Evolutionary conservation across 30 jellyfish, hydroid and myxozoan species (phyloP).

Genomic region (Pseudorhiza aurosa): DNA sequence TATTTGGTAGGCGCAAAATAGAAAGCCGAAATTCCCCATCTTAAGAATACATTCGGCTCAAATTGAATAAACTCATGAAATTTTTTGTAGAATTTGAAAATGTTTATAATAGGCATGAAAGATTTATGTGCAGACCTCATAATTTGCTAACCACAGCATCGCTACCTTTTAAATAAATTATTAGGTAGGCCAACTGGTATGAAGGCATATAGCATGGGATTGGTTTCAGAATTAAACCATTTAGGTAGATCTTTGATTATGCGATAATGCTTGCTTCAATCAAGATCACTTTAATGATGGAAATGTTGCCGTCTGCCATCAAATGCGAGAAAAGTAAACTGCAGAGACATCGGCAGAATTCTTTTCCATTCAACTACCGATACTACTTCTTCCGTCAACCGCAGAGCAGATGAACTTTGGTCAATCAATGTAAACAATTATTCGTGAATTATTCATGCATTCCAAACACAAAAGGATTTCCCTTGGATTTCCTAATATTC

Average conservation of each 20-base stretch:
- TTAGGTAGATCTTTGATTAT: too few relatives aligned
- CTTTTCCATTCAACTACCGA: too few relatives aligned
- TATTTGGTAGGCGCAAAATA: too few relatives aligned
- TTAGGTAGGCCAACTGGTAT: slow-evolving; percentile 2
- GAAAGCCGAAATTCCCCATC: too few relatives aligned
- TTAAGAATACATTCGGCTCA: background rate
- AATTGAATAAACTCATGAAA: slow-evolving; percentile 10
- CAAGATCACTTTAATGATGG: too few relatives aligned
- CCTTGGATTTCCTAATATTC: too few relatives aligned
- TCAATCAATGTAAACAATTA: background rate
- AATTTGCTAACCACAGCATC: slow-evolving; percentile 39
- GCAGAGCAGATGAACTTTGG: background rate
- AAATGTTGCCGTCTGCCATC: too few relatives aligned
- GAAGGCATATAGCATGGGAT: background rate
- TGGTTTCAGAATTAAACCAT: background rate
- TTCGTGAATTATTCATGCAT: slow-evolving; percentile 1
- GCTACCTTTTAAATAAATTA: slow-evolving; percentile 32
- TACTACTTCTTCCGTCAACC: too few relatives aligned
- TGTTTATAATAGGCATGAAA: slow-evolving; percentile 17
- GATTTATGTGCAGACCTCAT: slow-evolving; percentile 20
- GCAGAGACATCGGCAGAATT: too few relatives aligned
- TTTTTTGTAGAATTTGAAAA: background rate
- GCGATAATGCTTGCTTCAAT: too few relatives aligned
- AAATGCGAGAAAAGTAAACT: too few relatives aligned
- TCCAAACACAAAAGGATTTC: background rate